Evolutionary conservation across 2,888 invertebrate species (phyloP), one percentile per base, ranked within the genome.

Genomic region (Glaucopsyche alexis): DNA sequence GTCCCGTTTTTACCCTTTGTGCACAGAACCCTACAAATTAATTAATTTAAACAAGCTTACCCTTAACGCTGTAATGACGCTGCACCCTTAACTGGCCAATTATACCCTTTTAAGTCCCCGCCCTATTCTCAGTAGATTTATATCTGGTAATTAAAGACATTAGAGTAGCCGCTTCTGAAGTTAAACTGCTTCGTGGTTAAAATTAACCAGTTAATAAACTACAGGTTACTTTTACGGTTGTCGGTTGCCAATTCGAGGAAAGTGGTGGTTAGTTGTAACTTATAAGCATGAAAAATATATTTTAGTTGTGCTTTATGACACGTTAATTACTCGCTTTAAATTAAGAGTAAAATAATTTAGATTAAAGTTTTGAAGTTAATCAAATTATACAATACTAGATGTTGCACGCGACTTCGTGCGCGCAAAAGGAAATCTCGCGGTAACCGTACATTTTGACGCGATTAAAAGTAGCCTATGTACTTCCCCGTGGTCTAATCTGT

Each of bases 1-100:
- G 29, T 29, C 29, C 29, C 29, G 29, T 29, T 29, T 29, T 29
- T 29, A 29, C 1, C 29, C 29, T 42, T 42, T 6, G 42, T 1
- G 7, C 7, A 42, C 7, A 7, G 7, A 42, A 42, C 5, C 42
- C 42, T 42, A 3, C 4, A 49, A 11, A 38, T 7, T 16, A 64
- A 55, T 60, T 19, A 49, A n/a, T 19, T 60, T 16, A 64, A 42
- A 50, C 19, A 40, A 47, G 71, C 84, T 83, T 79, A 81, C 78
- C 83, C 86, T 89, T 89, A 90, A 90, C 80, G 74, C 77, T 75
- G 81, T 78, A 83, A 84, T 91, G 91, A 91, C 87, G 82, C 76
- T 86, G 90, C 90, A 88, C 87, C 91, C 89, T 86, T 84, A 87
- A 87, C 85, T 83, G 86, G 83, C 89, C 87, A 91, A 90, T 90